Percentiles rank a stretch among this genome's conserved stretches.
phyloP scores from a whole-genome alignment of 1,140 invertebrate species.

The Sweltsa coloradensis region DNA sequence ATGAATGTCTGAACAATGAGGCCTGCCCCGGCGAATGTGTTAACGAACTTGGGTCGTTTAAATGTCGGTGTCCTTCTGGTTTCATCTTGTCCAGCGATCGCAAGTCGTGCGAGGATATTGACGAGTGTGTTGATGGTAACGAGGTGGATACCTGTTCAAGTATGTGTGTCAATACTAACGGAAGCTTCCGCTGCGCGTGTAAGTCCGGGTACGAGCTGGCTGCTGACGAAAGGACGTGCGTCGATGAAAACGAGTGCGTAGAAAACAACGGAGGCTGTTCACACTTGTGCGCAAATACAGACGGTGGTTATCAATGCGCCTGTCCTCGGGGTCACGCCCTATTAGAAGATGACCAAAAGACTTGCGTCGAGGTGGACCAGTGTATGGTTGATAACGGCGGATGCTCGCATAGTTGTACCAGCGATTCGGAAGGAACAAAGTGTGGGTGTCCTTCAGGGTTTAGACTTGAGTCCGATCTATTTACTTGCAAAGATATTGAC shows the following conservation, averaged over 20 bases:
- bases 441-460: conserved; percentile 25
- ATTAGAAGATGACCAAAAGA: conserved; percentile 25
- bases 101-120: conserved; percentile 30
- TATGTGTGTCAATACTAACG: conserved; percentile 34
- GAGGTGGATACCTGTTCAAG: conserved; percentile 37
- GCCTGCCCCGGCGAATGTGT: not conserved
- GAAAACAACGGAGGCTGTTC: conserved; percentile 37
- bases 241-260: conserved; percentile 46
- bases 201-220: conserved; percentile 23
- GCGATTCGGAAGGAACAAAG: conserved; percentile 15
- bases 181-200: conserved; percentile 26
- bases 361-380: conserved; percentile 25
- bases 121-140: conserved; percentile 47
- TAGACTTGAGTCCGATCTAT: conserved; percentile 28
- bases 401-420: conserved; percentile 36
- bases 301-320: conserved; percentile 41
- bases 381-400: conserved; percentile 33
- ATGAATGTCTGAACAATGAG: conserved; percentile 9
- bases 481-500: conserved; percentile 35
- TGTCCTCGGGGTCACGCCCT: conserved; percentile 36
- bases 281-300: conserved; percentile 31
- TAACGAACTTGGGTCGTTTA: not conserved
- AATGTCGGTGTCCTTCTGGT: not conserved
- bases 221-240: conserved; percentile 29
- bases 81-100: not conserved